Conservation (phyloP, 1,140 invertebrate genomes). For the Scaptomyza graminum region DNA sequence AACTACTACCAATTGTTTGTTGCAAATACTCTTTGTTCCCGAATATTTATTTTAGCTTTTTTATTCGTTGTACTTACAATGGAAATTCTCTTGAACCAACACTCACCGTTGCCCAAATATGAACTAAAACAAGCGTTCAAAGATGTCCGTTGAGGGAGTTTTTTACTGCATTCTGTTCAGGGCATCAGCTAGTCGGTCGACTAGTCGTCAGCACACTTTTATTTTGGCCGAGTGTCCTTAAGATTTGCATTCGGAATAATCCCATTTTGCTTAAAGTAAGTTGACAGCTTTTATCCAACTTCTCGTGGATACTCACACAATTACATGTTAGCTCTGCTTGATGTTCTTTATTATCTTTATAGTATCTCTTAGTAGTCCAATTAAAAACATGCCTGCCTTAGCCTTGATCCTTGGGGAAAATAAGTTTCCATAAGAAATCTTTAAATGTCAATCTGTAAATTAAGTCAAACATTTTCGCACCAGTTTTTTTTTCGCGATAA, state of each 20-base stretch:
- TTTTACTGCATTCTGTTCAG: too few species aligned
- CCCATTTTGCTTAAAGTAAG: slow-evolving; percentile 57
- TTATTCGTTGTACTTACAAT: too few species aligned
- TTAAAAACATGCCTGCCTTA: slow-evolving; percentile 96
- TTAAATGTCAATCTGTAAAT: too few species aligned
- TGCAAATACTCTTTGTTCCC: too few species aligned
- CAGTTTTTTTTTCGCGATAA: slow-evolving; percentile 63
- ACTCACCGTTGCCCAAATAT: too few species aligned
- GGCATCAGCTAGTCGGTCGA: neutral
- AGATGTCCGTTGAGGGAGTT: too few species aligned
- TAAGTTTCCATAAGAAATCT: too few species aligned
- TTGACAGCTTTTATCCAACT: slow-evolving; percentile 16
- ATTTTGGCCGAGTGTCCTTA: neutral
- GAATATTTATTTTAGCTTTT: too few species aligned
- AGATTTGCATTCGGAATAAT: slow-evolving; percentile 10
- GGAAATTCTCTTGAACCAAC: too few species aligned
- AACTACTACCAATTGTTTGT: too few species aligned
- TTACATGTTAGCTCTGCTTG: neutral
- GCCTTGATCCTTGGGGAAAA: slow-evolving; percentile 91
- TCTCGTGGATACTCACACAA: neutral
- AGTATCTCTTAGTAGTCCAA: slow-evolving; percentile 90
- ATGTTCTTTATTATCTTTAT: slow-evolving; percentile 86
- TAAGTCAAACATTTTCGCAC: neutral
- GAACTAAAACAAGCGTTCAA: too few species aligned
- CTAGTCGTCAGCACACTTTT: neutral